Evolutionary conservation across 2,888 invertebrate genomes (phyloP).

Genomic region (Cryptus viduatorius): DNA sequence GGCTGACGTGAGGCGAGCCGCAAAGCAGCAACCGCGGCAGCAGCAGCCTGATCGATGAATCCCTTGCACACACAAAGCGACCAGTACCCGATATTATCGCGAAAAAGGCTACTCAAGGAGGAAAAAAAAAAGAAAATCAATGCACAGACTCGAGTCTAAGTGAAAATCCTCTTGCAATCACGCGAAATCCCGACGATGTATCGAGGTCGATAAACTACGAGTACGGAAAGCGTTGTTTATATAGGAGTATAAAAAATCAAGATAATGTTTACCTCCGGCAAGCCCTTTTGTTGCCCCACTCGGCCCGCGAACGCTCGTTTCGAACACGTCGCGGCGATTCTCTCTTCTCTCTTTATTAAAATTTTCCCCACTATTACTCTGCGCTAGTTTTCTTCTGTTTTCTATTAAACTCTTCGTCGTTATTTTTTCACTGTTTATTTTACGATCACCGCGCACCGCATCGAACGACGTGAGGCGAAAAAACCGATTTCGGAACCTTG

Average conservation of each 20-base stretch:
- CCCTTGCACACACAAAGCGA: constrained; percentile 68
- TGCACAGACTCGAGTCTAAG: constrained; percentile 22
- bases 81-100: constrained; percentile 60
- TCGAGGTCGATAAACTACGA: background rate
- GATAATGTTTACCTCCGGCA: constrained; percentile 80
- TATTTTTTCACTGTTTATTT: constrained; percentile 14
- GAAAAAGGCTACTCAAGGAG: constrained; percentile 25
- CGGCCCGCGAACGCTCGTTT: constrained; percentile 78
- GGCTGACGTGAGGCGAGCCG: constrained; percentile 78
- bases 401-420: constrained; percentile 27
- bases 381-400: constrained; percentile 39
- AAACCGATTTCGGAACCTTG: background rate
- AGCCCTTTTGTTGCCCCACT: constrained; percentile 79
- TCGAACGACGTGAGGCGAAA: background rate
- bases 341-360: constrained; percentile 20
- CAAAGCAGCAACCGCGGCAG: constrained; percentile 39
- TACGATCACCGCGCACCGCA: constrained; percentile 2
- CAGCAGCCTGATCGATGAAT: constrained; percentile 79
- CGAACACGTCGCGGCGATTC: constrained; percentile 67
- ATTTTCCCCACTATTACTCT: constrained; percentile 22
- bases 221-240: background rate
- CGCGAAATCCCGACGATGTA: constrained; percentile 8
- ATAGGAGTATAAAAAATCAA: constrained; percentile 67
- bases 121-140: constrained; percentile 46
- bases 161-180: background rate